These are phyloP conservation scores for Drosophila sordidapex DNA, from an alignment of 2,888 invertebrate species.

Conservation along the genomic window DNA sequence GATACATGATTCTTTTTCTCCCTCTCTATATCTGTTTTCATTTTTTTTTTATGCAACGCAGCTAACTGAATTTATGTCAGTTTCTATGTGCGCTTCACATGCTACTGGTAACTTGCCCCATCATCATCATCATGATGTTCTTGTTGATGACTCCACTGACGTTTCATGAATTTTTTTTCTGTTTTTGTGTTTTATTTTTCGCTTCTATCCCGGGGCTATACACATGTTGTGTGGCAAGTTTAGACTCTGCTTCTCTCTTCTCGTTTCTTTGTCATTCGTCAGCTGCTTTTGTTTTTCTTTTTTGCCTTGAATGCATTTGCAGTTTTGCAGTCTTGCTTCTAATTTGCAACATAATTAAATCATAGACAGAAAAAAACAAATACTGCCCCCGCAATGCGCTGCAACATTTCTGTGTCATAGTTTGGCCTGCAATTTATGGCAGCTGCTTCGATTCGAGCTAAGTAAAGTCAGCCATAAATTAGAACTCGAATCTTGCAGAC, in stretches of 20 bases:
- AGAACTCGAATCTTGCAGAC: constrained; percentile 28
- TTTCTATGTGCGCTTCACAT: constrained; percentile 56
- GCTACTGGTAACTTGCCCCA: constrained; percentile 20
- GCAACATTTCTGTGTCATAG: constrained; percentile 55
- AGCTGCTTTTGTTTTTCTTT: constrained; percentile 23
- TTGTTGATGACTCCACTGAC: constrained; percentile 56
- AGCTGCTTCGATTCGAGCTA: constrained; percentile 55
- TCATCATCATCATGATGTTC: constrained; percentile 22
- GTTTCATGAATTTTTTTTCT: constrained; percentile 62
- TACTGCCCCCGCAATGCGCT: background rate
- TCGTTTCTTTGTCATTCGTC: constrained; percentile 48
- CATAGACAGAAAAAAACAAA: constrained; percentile 21
- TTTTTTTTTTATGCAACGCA: constrained; percentile 70
- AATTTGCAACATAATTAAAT: constrained; percentile 76
- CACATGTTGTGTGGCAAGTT: constrained; percentile 50
- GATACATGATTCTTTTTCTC: constrained; percentile 53
- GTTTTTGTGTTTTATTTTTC: background rate
- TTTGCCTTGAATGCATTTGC: constrained; percentile 41
- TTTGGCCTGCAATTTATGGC: constrained; percentile 66
- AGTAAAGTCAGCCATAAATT: constrained; percentile 71
- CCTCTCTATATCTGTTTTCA: too few species aligned
- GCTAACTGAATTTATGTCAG: constrained; percentile 79
- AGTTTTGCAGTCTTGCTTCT: constrained; percentile 53
- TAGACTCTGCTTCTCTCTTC: background rate
- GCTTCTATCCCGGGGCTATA: constrained; percentile 47